Evolutionary conservation across 2,113 vertebrate species (phyloP).

Genomic region (Ammodramus savannarum): DNA sequence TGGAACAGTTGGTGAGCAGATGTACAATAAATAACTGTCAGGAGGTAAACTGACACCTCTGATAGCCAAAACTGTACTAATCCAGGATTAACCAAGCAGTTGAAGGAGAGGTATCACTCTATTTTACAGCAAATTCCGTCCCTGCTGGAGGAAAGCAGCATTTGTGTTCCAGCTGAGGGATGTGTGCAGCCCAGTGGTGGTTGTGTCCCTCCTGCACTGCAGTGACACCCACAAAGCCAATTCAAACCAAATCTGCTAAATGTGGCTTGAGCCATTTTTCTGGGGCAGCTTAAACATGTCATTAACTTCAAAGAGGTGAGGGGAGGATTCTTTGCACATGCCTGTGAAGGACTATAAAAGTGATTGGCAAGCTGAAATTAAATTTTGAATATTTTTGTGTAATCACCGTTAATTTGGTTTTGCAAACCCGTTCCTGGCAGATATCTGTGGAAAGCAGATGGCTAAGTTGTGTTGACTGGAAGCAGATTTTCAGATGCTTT

Average conservation of each 20-base stretch:
- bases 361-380: slow-evolving; percentile 12
- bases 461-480: slow-evolving; percentile 55
- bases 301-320: slow-evolving; percentile 8
- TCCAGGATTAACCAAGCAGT: not conserved
- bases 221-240: not conserved
- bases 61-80: not conserved
- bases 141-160: not conserved
- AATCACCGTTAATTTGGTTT: slow-evolving; percentile 29
- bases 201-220: not conserved
- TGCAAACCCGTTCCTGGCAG: slow-evolving; percentile 39
- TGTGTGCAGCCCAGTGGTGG: rapidly evolving
- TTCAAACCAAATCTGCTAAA: not conserved
- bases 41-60: not conserved
- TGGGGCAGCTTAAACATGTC: not conserved
- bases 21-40: not conserved
- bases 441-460: slow-evolving; percentile 47
- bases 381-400: slow-evolving; percentile 45
- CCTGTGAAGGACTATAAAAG: not conserved
- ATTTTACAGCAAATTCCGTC: not conserved
- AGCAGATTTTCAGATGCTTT: slow-evolving; percentile 57
- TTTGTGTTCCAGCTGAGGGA: not conserved
- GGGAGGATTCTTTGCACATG: not conserved
- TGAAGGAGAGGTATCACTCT: not conserved
- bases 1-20: slow-evolving; percentile 11
- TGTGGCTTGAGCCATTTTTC: not conserved